These are phyloP conservation scores for Hypocryptadius cinnamomeus DNA, from an alignment of 2,113 vertebrate genomes.

Conservation along the genomic window DNA sequence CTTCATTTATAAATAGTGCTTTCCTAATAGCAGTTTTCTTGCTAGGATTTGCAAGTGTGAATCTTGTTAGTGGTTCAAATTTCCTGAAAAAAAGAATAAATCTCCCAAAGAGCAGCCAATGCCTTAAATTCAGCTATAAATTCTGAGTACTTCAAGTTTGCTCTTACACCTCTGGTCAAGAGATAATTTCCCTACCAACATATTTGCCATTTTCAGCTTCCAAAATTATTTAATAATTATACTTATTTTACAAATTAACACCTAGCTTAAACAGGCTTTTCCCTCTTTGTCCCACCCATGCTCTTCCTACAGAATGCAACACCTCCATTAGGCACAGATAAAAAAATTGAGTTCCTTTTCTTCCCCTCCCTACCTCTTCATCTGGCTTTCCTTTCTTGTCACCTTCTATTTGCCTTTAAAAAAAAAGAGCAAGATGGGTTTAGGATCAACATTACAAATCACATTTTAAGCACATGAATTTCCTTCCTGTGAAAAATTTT, in stretches of 20 bases:
- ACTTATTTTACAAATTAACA: not conserved
- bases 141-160: not conserved
- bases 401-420: conserved; percentile 46
- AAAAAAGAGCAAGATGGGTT: conserved; percentile 31
- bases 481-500: not conserved
- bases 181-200: not conserved
- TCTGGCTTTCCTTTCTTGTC: conserved; percentile 24
- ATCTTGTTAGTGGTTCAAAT: not conserved
- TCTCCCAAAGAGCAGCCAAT: not conserved
- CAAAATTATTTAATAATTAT: not conserved
- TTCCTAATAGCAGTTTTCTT: not conserved
- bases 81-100: not conserved
- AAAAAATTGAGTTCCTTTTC: not conserved
- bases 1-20: not conserved
- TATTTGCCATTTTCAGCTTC: not conserved
- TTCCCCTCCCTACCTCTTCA: conserved; percentile 57
- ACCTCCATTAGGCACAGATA: not conserved
- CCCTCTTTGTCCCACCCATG: not conserved
- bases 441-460: not conserved
- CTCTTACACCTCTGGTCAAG: not conserved
- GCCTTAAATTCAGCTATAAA: not conserved
- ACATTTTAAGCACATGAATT: not conserved
- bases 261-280: not conserved
- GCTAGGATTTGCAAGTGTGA: not conserved
- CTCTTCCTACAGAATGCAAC: not conserved